Evolutionary conservation across 1,140 invertebrate genomes (phyloP), one percentile per base, ranked within the genome.

Genomic region (Ditylenchus dipsaci): DNA sequence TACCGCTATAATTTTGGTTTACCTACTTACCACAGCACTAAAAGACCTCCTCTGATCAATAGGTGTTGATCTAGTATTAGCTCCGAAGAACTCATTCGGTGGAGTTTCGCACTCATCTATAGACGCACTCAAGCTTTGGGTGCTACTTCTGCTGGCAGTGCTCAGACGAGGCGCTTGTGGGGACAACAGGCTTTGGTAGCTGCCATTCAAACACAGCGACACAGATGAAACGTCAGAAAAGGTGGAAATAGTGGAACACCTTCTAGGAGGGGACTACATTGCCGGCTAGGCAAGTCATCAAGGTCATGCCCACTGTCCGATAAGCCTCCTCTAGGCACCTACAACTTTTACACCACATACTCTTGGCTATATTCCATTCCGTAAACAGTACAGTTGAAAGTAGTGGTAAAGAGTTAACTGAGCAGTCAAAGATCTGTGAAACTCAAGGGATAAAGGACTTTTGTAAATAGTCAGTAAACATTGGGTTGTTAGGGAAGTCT

Each of bases 181-280:
- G 61, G 66, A 68, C 60, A 63, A 30, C 11, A 63, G 65, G 67
- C 38, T 67, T 67, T 67, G 53, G 65, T 77, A 80, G 17, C 67
- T 73, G n/a, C 45, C 66, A 47, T 49, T 78, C 11, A 38, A 11
- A 11, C 33, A 38, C 56, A 71, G 27, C 3, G 49, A 53, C 15
- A 53, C 23, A 3, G 49, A 53, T 17, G 49, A 53, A 8, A 53
- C n/a, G 15, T 53, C 49, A 21, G 49, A 53, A 13, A 69, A 13
- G 19, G 78, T 76, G 15, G 78, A 81, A n/a, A 75, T 64, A 13
- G 67, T 63, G 1, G 60, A 65, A 43, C 75, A 74, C 21, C 76
- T 67, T 57, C 78, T 33, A 19, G 76, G 76, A 0, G 76, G 76
- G 76, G 76, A 27, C 73, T 76, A 43, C 71, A 78, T 19, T 68